Evolutionary conservation across 2,797 vertebrate species (phyloP).

Genomic region (Adelosebastes latens): DNA sequence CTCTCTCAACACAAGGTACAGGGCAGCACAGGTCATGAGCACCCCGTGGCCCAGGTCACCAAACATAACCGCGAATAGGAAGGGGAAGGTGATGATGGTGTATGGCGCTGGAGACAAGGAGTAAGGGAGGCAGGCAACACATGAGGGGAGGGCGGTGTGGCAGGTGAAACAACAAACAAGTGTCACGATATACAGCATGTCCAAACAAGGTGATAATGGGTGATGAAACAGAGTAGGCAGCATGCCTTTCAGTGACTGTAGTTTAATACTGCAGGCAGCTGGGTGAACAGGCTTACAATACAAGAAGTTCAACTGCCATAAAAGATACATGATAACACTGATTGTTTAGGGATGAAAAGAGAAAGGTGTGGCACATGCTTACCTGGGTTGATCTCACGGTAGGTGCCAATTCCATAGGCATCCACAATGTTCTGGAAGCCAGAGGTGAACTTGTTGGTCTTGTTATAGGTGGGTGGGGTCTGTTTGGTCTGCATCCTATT

Average conservation of each 20-base stretch:
- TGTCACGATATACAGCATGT: background rate
- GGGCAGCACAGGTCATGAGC: conserved; percentile 93
- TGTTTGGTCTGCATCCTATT: conserved; percentile 98
- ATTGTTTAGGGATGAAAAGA: background rate
- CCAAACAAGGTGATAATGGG: conserved; percentile 23
- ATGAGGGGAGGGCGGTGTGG: conserved; percentile 12
- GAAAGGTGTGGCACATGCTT: background rate
- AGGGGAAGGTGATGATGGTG: conserved; percentile 98
- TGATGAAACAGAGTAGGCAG: background rate
- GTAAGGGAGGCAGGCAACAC: conserved; percentile 32
- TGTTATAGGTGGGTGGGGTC: conserved; percentile 97
- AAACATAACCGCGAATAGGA: conserved; percentile 99
- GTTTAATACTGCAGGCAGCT: conserved; percentile 7
- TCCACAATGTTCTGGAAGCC: conserved; percentile 99
- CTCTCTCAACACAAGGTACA: conserved; percentile 95
- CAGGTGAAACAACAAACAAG: conserved; percentile 6
- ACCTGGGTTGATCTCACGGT: conserved; percentile 99
- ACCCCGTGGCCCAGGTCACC: conserved; percentile 95
- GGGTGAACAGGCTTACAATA: conserved; percentile 19
- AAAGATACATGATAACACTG: background rate
- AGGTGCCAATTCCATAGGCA: conserved; percentile 95
- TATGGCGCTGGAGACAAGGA: conserved; percentile 88
- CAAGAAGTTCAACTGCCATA: background rate
- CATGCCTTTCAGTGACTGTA: background rate
- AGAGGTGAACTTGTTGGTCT: conserved; percentile 97